Evolutionary conservation across 2,888 invertebrate species (phyloP), one percentile per base, ranked within the genome.

Genomic region (Gibbula magus): DNA sequence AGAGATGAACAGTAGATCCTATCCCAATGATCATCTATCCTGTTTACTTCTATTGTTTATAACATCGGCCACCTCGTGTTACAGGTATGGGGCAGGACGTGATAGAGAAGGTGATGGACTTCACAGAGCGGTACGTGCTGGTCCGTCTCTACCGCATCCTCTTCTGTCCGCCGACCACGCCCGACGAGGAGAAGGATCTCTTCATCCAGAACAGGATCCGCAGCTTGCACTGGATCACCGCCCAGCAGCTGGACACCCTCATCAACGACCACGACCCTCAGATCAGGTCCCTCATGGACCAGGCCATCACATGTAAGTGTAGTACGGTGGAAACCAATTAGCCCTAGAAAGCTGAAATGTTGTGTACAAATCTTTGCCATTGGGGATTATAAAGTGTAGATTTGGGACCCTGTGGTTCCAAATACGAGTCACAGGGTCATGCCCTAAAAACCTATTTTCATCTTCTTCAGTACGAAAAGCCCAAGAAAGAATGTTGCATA

Each of bases 151-250:
- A 99, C 92, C 96, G 96, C 86, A 94, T 94, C 70, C 93, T 99
- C 61, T 99, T 99, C 93, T 98, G 98, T 85, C 97, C 98, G 0
- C 95, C 95, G 75, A 96, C 96, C 54, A 97, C 97, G 0, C 95
- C 96, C 56, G 99, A 99, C 94, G 98, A 99, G 86, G 92, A 92
- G 81, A 96, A 96, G 88, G 99, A 99, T 94, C 95, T 99, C 54
- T 95, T 95, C 66, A 96, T 99, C 91, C 99, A 99, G 89, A 88
- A 82, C 8, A 95, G 98, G 81, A 99, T 99, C 89, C 95, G 99
- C 74, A 97, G 97, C 91, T 94, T 99, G 79, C 97, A 97, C 93
- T 99, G 99, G 99, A 97, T 99, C 10, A 97, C 97, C 81, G 96
- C 97, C 76, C 96, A 96, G 83, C 98, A 98, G 93, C 94, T 99